Evolutionary conservation across 2,113 vertebrate genomes (phyloP).

Genomic region (Chlorodrepanis virens): DNA sequence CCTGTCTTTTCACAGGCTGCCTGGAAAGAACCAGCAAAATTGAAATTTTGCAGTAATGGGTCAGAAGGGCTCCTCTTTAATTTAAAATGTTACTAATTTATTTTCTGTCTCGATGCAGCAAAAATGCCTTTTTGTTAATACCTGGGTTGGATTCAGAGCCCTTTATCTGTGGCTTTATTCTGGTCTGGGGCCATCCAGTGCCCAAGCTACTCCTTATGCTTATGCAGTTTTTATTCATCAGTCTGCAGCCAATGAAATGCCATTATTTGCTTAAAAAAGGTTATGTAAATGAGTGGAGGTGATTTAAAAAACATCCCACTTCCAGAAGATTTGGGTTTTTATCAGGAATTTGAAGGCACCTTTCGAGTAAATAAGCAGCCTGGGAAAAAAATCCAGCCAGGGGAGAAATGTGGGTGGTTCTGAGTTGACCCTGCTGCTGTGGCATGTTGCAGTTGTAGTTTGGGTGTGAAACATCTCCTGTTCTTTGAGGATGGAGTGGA

Average conservation of each 20-base stretch:
- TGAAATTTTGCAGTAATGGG: neutral
- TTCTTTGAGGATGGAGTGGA: neutral
- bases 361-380: neutral
- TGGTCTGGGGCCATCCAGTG: neutral
- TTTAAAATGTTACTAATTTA: neutral
- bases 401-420: neutral
- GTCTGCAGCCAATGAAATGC: neutral
- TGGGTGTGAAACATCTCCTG: neutral
- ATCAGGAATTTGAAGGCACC: neutral
- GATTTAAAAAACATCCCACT: neutral
- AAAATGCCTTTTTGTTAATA: neutral
- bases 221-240: neutral
- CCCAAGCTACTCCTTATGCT: neutral
- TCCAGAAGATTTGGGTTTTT: neutral
- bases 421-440: neutral
- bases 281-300: neutral
- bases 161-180: neutral
- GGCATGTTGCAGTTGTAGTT: neutral
- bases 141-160: neutral
- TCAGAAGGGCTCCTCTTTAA: neutral
- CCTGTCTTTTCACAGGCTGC: neutral
- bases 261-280: neutral
- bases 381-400: neutral
- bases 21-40: neutral
- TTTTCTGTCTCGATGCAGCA: neutral